phyloP scores from a whole-genome alignment of 2,113 vertebrate genomes.

The Lepus americanus region DNA sequence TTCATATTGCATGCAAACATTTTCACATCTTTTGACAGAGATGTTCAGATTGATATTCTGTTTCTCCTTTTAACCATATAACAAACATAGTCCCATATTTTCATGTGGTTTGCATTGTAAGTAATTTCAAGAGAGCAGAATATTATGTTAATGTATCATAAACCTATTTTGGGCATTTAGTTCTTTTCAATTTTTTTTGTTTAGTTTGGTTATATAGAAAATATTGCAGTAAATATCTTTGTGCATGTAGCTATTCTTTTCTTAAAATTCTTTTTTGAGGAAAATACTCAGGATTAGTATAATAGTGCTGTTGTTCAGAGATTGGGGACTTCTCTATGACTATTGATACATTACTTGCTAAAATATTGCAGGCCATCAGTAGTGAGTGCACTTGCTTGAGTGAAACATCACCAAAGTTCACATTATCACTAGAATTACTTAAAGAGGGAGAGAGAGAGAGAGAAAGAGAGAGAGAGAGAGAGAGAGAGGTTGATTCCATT shows the following conservation, averaged over 20 bases:
- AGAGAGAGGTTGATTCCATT: too few species aligned
- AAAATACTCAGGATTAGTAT: conserved; percentile 18
- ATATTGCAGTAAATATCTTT: conserved; percentile 12
- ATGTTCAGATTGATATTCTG: background rate
- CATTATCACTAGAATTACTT: conserved; percentile 18
- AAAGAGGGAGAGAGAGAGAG: too few species aligned
- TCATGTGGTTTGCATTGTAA: conserved; percentile 14
- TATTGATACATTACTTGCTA: background rate
- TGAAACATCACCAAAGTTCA: background rate
- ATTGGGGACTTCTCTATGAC: background rate
- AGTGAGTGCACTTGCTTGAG: accelerated
- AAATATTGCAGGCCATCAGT: background rate
- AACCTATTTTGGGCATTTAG: conserved; percentile 19
- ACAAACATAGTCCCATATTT: background rate
- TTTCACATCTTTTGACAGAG: background rate
- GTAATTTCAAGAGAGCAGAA: conserved; percentile 35
- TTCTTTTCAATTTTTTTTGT: conserved; percentile 32
- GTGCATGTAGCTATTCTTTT: background rate
- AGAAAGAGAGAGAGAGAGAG: too few species aligned
- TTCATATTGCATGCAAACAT: background rate
- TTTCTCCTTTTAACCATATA: conserved; percentile 30
- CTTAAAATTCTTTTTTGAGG: background rate
- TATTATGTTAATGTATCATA: conserved; percentile 31
- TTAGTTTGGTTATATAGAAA: background rate
- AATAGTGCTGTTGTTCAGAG: background rate